Evolutionary conservation across 2,113 vertebrate species (phyloP), one percentile per base, ranked within the genome.

Genomic region (Cryptomyrus ogoouensis): DNA sequence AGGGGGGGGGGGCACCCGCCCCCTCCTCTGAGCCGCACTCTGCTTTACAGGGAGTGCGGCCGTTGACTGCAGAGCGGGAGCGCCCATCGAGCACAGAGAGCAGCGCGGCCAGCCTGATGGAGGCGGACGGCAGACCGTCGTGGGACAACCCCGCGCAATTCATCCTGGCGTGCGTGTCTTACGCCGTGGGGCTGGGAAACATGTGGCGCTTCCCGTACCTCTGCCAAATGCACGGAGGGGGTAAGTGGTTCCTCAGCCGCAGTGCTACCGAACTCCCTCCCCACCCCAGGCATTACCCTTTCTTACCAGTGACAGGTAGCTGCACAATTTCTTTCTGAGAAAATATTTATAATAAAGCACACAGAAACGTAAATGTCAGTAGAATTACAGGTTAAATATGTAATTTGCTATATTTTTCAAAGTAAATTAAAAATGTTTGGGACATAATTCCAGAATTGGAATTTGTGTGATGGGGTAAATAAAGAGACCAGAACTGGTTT

Each of bases 181-280:
- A 97, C n/a, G 97, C 98, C 0, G 97, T 99, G 80, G 98, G 98
- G 35, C 94, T 99, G 90, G 98, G 98, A 9, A 99, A 99, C 17
- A 97, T 99, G 46, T 99, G 98, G 98, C 95, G 98, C 58, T 99
- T 99, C 92, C 98, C 98, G 0, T 99, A 99, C 93, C 95, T 99
- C 35, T 99, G 98, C 92, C 98, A 99, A 91, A 96, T 97, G 97
- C 97, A 99, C 0, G 98, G 98, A 90, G 98, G 98, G 95, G 98
- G 98, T 99, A 93, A 52, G 85, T 87, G 42, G 31, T 6, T 52
- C 49, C 44, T 44, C 85, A 19, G 24, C 21, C 3, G 31, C n/a
- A 66, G 0, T 3, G 0, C 24, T 9, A 9, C 24, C 7, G 21
- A 24, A 24, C 56, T n/a, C 58, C n/a, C 62, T 3, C n/a, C 0